Evolutionary conservation across 2,888 invertebrate species (phyloP), one percentile per base, ranked within the genome.

Genomic region (Linnaemya vulpina): DNA sequence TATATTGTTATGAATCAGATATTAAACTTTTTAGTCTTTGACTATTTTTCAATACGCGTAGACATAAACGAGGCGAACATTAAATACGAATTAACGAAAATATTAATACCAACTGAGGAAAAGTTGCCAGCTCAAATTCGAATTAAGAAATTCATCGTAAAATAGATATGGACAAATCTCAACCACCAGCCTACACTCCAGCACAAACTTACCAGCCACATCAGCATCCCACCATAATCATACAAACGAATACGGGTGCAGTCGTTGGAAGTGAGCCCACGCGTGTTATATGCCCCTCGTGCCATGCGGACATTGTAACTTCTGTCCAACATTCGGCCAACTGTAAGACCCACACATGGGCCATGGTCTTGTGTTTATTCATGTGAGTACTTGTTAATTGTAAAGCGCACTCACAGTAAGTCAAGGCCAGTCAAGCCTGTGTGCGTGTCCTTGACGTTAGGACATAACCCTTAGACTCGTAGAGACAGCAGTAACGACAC

Each of bases 261-360:
- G 87, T 89, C 11, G 88, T 90, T 30, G 89, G 89, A 58, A 88
- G 70, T 38, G 88, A 86, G 2, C 90, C 90, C 0, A 85, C 89
- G 0, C 90, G 90, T 22, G 87, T 93, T 13, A 88, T 89, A 2
- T 94, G 94, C 81, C 93, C 93, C 0, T 93, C 93, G 1, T 94
- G 94, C 86, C 90, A 90, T 3, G 92, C 93, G 0, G 92, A 91
- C 22, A 91, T 94, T 15, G 87, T 93, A 67, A 94, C 93, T 20
- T 92, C 91, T 53, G 90, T 94, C 0, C 90, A 88, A 84, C 90
- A 90, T 83, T 88, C 89, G 8, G 88, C 92, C 17, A 91, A 88
- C 4, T 86, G 89, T 8, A 89, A 90, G 20, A 92, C 92, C 0
- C 92, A 92, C 78, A 88, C 89, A 80, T 90, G 90, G 89, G 92